Conservation (phyloP, 1,140 invertebrate genomes). For the Mactra quadrangularis region DNA sequence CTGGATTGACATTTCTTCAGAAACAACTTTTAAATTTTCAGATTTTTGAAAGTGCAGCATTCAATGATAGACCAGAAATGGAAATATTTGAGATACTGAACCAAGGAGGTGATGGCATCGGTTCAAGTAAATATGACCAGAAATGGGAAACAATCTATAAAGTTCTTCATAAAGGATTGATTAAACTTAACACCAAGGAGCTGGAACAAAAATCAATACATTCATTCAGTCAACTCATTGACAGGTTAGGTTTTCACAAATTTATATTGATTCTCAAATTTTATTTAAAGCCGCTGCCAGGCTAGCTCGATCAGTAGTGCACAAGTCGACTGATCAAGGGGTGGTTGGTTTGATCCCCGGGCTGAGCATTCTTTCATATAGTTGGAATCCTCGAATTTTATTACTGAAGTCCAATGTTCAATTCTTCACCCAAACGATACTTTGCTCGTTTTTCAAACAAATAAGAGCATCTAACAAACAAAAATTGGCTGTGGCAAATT, state of each 20-base stretch:
- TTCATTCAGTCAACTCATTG: constrained; percentile 13
- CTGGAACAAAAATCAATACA: constrained; percentile 9
- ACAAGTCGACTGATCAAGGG: too few relatives aligned
- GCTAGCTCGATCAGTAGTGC: not conserved
- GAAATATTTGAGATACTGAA: constrained; percentile 34
- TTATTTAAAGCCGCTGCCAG: not conserved
- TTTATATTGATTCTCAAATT: not conserved
- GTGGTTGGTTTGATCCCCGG: not conserved
- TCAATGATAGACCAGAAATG: constrained; percentile 35
- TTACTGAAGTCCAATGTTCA: too few relatives aligned
- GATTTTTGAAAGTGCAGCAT: constrained; percentile 13
- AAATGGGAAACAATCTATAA: constrained; percentile 41
- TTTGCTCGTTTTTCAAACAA: too few relatives aligned
- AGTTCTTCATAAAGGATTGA: constrained; percentile 21
- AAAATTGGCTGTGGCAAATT: too few relatives aligned
- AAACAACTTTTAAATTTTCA: too few relatives aligned
- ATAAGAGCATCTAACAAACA: too few relatives aligned
- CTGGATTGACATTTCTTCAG: too few relatives aligned
- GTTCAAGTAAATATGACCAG: constrained; percentile 29
- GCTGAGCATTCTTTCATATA: too few relatives aligned
- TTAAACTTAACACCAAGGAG: not conserved
- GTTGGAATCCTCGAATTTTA: too few relatives aligned
- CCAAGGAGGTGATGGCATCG: constrained; percentile 36
- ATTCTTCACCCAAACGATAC: too few relatives aligned
- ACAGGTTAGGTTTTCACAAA: constrained; percentile 2